Evolutionary conservation across 2,113 vertebrate species (phyloP).

Genomic region (Pteronura brasiliensis): DNA sequence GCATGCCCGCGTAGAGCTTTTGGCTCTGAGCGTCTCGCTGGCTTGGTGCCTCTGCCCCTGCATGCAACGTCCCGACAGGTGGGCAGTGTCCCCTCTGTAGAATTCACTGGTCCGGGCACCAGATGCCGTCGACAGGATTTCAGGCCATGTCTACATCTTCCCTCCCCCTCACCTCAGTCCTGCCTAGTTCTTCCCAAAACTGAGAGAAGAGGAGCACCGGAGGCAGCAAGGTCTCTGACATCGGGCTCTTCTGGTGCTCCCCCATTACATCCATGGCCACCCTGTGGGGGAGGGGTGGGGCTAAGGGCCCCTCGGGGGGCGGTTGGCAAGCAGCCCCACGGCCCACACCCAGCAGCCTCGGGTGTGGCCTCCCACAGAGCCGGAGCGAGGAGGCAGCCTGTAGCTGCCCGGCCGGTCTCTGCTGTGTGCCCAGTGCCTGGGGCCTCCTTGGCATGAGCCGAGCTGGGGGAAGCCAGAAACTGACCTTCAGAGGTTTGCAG

Average conservation of each 20-base stretch:
- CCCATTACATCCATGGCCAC: neutral
- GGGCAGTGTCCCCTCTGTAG: neutral
- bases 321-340: neutral
- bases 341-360: neutral
- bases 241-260: conserved; percentile 26
- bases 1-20: neutral
- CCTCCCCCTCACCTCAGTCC: conserved; percentile 29
- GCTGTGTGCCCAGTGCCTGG: conserved; percentile 39
- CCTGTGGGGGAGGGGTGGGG: neutral
- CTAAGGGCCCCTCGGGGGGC: neutral
- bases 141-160: conserved; percentile 12
- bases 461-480: conserved; percentile 50
- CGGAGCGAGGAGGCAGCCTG: neutral
- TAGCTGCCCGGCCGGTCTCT: conserved; percentile 34
- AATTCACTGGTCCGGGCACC: conserved; percentile 14
- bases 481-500: conserved; percentile 94
- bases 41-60: conserved; percentile 39
- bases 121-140: neutral
- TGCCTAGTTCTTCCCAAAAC: conserved; percentile 40
- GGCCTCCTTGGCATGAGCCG: neutral
- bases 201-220: neutral
- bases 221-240: conserved; percentile 8
- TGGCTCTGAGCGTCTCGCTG: conserved; percentile 19
- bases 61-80: conserved; percentile 45
- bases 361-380: neutral